Conservation (phyloP, 2,888 invertebrate genomes). For the Phyllotreta striolata region DNA sequence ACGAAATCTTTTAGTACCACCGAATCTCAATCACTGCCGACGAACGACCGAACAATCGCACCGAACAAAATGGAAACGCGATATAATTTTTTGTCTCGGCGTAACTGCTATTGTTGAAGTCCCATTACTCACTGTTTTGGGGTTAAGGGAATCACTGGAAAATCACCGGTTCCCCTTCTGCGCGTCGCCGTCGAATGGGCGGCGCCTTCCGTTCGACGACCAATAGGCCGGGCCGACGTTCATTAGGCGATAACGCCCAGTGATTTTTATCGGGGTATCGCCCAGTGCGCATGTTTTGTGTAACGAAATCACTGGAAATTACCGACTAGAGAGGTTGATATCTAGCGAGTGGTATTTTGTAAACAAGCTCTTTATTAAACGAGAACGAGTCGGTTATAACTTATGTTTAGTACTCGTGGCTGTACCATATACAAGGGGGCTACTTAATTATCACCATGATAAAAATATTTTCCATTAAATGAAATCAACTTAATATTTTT, state of each 20-base stretch:
- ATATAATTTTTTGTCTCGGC: too few relatives aligned
- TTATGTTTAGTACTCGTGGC: too few relatives aligned
- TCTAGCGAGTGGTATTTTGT: slow-evolving; percentile 48
- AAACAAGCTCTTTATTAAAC: slow-evolving; percentile 60
- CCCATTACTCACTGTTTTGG: slow-evolving; percentile 61
- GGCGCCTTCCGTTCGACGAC: slow-evolving; percentile 44
- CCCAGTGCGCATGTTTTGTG: slow-evolving; percentile 50
- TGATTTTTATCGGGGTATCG: slow-evolving; percentile 47
- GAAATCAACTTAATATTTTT: too few relatives aligned
- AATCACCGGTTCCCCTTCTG: slow-evolving; percentile 62
- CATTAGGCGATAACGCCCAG: slow-evolving; percentile 54
- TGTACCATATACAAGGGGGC: too few relatives aligned
- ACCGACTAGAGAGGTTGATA: slow-evolving; percentile 20
- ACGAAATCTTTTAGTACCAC: too few relatives aligned
- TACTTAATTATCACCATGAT: too few relatives aligned
- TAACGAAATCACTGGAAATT: slow-evolving; percentile 40
- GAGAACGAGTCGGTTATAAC: slow-evolving; percentile 2
- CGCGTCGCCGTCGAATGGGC: slow-evolving; percentile 42
- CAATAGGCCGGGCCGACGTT: slow-evolving; percentile 56
- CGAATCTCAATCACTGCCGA: too few relatives aligned
- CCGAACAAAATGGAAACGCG: slow-evolving; percentile 42
- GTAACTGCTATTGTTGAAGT: slow-evolving; percentile 59
- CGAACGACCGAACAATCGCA: slow-evolving; percentile 44
- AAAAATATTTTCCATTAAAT: too few relatives aligned
- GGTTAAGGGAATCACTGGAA: slow-evolving; percentile 56